A percentile compares a stretch with the other conserved stretches of the same genome.
phyloP scores from a whole-genome alignment of 2,888 invertebrate genomes.

The Thalpophila matura region DNA sequence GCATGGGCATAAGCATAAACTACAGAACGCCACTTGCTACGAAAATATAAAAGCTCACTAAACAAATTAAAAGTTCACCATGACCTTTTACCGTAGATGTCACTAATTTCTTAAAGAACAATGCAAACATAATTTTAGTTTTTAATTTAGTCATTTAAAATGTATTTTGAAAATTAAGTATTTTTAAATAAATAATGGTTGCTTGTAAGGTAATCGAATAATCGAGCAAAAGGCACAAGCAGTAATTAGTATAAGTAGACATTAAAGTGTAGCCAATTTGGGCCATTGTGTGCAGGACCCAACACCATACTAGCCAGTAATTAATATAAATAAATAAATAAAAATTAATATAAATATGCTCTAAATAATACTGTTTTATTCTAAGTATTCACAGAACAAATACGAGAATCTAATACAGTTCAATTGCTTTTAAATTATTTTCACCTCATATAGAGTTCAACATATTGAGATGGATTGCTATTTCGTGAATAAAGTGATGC shows the following conservation, averaged over 20 bases:
- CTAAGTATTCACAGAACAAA: neutral
- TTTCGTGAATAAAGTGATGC: constrained; percentile 12
- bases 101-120: neutral
- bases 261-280: too few relatives aligned
- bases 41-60: neutral
- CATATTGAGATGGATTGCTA: constrained; percentile 26
- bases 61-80: constrained; percentile 1
- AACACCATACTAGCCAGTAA: neutral
- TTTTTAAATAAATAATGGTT: too few relatives aligned
- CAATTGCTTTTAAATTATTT: constrained; percentile 49
- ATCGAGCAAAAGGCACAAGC: too few relatives aligned
- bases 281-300: neutral
- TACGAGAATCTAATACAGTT: constrained; percentile 29
- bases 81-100: neutral
- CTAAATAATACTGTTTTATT: constrained; percentile 1
- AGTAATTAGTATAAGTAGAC: too few relatives aligned
- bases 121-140: neutral
- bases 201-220: too few relatives aligned
- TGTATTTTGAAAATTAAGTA: too few relatives aligned
- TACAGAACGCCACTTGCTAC: too few relatives aligned
- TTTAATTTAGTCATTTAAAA: neutral
- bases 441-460: constrained; percentile 41
- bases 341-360: too few relatives aligned
- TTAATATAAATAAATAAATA: neutral
- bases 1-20: too few relatives aligned